Base-by-base conservation (phyloP, 2,113 vertebrate species). In the Tragelaphus scriptus region DNA sequence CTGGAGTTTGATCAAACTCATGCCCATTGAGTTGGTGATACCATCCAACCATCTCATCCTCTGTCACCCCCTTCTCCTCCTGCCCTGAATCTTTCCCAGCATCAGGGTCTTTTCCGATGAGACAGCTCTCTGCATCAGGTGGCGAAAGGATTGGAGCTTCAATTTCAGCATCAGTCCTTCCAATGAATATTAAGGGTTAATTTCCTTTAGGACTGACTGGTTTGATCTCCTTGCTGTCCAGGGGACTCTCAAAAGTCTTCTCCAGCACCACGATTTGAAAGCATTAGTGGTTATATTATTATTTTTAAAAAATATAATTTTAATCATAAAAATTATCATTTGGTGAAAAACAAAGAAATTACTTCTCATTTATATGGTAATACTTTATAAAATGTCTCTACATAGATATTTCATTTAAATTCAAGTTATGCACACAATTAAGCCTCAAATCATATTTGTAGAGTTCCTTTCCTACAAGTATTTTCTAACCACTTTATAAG, bases 401-500 rank as follows among this genome's bases (percentile, higher is more conserved):
- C 36, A 75, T 87, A 44, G 80, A 26, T 77, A 91, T 95, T 91
- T 97, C 15, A 59, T 56, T 81, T 94, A 90, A 92, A 92, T 91
- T 95, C 44, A 90, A 79, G 49, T 28, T 49, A 23, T 47, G n/a
- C 6, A 91, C 23, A 94, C 2, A 58, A 2, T 61, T 26, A 51
- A 85, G 44, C 36, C 23, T 95, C 92, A 80, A 80, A 91, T 91
- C 56, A 95, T 85, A 36, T 71, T 92, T 85, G 40, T 44, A 86
- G 19, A 53, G 56, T 7, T 94, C 36, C 12, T 86, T 85, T 90
- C 87, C 25, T 71, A 53, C 8, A 79, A 91, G 82, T 92, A 92
- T 87, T 95, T 90, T 93, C 26, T 94, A 94, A 51, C 25, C 25
- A 94, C 91, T 71, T 91, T 85, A 71, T 88, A 90, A 93, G 6